Evolutionary conservation across 2,797 vertebrate genomes (phyloP).

Genomic region (Apodemus agrarius): DNA sequence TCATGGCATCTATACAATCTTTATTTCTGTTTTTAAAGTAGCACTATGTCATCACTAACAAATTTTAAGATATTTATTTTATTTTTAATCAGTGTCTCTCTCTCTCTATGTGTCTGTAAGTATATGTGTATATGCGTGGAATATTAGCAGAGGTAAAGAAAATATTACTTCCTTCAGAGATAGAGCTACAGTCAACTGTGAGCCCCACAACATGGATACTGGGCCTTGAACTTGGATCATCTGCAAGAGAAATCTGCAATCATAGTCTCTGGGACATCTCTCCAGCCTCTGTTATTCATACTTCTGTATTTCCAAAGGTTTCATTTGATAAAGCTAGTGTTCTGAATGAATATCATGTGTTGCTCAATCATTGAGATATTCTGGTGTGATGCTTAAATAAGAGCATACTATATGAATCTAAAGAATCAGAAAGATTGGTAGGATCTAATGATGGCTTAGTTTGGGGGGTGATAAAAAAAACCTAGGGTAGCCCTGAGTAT

Average conservation of each 20-base stretch:
- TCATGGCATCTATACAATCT: not conserved
- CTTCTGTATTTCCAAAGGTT: not conserved
- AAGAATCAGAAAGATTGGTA: not conserved
- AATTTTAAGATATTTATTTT: not conserved
- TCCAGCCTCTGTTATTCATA: not conserved
- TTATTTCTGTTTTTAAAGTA: not conserved
- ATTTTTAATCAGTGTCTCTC: not conserved
- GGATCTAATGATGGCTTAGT: not conserved
- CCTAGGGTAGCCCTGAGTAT: accelerated
- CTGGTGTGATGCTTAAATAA: not conserved
- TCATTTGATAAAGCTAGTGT: not conserved
- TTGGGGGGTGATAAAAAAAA: accelerated
- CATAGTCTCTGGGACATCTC: not conserved
- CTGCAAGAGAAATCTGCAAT: not conserved
- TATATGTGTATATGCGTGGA: no score
- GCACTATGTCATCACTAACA: not conserved
- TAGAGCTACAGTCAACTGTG: not conserved
- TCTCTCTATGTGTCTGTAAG: not conserved
- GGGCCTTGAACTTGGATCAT: not conserved
- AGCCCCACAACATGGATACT: not conserved
- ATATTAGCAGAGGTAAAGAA: not conserved
- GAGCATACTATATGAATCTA: not conserved
- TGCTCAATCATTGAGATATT: not conserved
- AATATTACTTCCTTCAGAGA: not conserved
- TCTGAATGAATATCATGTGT: not conserved